Base-by-base conservation (phyloP, 2,113 vertebrate genomes). In the Dunckerocampus dactyliophorus region DNA sequence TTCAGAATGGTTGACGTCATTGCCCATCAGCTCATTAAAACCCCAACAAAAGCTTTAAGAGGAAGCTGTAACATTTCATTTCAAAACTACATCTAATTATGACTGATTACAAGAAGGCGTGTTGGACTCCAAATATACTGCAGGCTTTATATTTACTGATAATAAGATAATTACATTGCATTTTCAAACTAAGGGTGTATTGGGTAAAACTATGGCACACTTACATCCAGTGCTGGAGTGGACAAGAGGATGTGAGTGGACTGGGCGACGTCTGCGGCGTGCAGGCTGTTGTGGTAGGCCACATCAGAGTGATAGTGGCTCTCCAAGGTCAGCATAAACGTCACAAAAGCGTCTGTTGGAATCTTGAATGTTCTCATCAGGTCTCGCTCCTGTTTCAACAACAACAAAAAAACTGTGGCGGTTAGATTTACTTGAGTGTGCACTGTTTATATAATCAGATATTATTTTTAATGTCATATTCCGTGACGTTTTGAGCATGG, bases 271-370 rank as follows among this genome's bases (percentile, higher is more conserved):
- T 99, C 97, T 0, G 97, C 97, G 1, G 97, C 97, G 0, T 99
- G 97, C 8, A 99, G 93, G 85, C 95, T 99, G 89, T 99, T 99
- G 86, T 99, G 97, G 80, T 98, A 99, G 0, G 96, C 94, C 51
- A 98, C 94, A 0, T 98, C 94, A 0, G 93, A 91, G 65, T 99
- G 97, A 82, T 99, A 99, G 90, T 98, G 97, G 65, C 94, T 92
- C 84, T 99, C 97, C 60, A 99, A 85, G 4, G 97, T 99, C 94
- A 99, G 94, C 92, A 97, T 96, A 91, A 98, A 98, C 11, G 94
- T 95, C 59, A 98, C 92, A 31, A 99, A 95, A 0, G 95, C 96
- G 80, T 99, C 96, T 0, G 93, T 89, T 0, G 96, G 95, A 85
- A 98, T 98, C 89, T 93, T 95, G 90, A 99, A 99, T 0, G 94